Evolutionary conservation across 2,113 vertebrate species (phyloP).

Genomic region (Chascanopsetta lugubris): DNA sequence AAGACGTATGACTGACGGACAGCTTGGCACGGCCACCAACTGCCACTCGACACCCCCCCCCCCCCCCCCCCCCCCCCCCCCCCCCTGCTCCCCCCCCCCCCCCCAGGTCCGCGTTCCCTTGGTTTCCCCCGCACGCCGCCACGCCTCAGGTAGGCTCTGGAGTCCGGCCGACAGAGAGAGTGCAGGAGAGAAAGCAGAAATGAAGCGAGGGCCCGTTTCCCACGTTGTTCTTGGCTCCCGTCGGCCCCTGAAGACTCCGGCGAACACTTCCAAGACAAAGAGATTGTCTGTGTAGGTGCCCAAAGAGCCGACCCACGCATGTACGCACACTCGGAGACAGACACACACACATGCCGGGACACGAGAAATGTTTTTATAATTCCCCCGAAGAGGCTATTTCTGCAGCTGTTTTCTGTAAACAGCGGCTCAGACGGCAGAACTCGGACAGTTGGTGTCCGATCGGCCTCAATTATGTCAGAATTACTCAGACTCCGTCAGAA

Average conservation of each 20-base stretch:
- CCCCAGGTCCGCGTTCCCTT: constrained; percentile 19
- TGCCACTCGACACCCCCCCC: constrained; percentile 47
- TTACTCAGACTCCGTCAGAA: constrained; percentile 55
- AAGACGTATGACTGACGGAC: constrained; percentile 48
- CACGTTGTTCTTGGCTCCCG: constrained; percentile 78
- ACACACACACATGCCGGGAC: constrained; percentile 59
- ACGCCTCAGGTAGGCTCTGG: constrained; percentile 58
- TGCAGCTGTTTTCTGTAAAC: constrained; percentile 79
- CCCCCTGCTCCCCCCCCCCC: constrained; percentile 27
- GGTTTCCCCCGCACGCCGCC: constrained; percentile 30
- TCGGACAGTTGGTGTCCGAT: constrained; percentile 66
- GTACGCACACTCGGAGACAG: constrained; percentile 64
- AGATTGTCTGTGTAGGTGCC: constrained; percentile 79
- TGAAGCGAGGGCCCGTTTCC: constrained; percentile 64
- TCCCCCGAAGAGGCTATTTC: constrained; percentile 72
- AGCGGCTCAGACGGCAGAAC: constrained; percentile 44
- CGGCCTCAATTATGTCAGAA: constrained; percentile 74
- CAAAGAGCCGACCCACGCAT: constrained; percentile 70
- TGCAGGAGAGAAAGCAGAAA: constrained; percentile 63
- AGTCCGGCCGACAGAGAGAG: constrained; percentile 54
- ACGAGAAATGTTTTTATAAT: constrained; percentile 68
- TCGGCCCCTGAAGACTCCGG: constrained; percentile 61
- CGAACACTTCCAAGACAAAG: constrained; percentile 81
- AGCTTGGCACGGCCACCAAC: constrained; percentile 57
- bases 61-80: constrained; percentile 23